Base-by-base conservation (phyloP, 1,140 invertebrate species). In the Cydia fagiglandana region DNA sequence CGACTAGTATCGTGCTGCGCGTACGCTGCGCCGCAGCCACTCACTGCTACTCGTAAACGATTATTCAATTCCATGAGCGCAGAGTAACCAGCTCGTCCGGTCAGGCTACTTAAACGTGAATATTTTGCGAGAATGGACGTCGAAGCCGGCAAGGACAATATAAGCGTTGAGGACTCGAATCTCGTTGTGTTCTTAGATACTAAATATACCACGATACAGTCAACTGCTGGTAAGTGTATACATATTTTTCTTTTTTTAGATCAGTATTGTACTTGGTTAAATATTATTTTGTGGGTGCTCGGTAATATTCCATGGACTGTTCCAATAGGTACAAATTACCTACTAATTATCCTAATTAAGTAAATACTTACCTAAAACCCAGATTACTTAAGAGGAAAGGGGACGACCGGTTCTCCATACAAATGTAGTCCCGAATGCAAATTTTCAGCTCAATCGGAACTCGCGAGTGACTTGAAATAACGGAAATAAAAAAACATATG, bases 111-210 rank as follows among this genome's bases (percentile, higher is more conserved):
- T 61, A 24, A 61, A 61, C 56, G 56, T 24, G 56, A 61, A 61
- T 24, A 24, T 61, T 61, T 56, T 76, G 70, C 64, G 12, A 80
- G 78, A 82, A 91, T 91, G 89, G 85, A 91, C 77, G 75, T 89
- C 56, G 87, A 91, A 80, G 74, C 76, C 13, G 83, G 74, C 13
- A 86, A 84, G 79, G 85, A 89, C 68, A 82, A 88, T 73, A 74
- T 83, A 7, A 87, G 86, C 80, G 53, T 83, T 0, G 87, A 90
- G 76, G 88, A 90, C 73, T 81, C 83, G 12, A 81, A 78, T 73
- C 76, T 86, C 68, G 64, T 88, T 41, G 87, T 86, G 6, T 91
- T 87, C 74, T 81, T 68, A 10, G 79, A 86, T 73, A 74, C 86
- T 47, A 61, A 9, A 24, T 61, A 10, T n/a, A 61, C 20, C 20